Evolutionary conservation across 2,113 vertebrate genomes (phyloP).

Genomic region (Pelecanoides urinatrix): DNA sequence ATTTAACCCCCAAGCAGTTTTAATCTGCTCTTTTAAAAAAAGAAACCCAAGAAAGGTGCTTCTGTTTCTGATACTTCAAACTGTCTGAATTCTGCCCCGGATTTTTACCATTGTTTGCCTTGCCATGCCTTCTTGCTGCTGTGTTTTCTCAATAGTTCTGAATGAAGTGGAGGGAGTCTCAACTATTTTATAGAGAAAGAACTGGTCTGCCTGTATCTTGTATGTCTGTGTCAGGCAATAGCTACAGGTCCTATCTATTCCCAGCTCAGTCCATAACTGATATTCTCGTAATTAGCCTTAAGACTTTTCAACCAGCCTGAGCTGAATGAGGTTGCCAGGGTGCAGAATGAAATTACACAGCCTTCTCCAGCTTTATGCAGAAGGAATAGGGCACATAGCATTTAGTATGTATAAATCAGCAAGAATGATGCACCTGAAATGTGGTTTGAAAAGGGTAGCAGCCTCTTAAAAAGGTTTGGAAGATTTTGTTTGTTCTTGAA

Average conservation of each 20-base stretch:
- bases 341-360: slow-evolving; percentile 30
- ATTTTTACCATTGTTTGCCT: background rate
- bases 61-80: background rate
- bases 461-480: slow-evolving; percentile 66
- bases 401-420: slow-evolving; percentile 71
- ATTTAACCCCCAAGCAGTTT: background rate
- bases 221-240: background rate
- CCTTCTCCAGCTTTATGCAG: slow-evolving; percentile 15
- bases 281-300: background rate
- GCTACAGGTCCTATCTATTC: background rate
- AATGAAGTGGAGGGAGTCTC: background rate
- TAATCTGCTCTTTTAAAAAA: background rate
- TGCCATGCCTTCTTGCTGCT: background rate
- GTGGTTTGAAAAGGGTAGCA: slow-evolving; percentile 68
- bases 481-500: slow-evolving; percentile 15
- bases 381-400: slow-evolving; percentile 39
- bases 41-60: background rate
- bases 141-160: background rate
- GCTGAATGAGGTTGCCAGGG: slow-evolving; percentile 6
- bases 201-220: background rate
- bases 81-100: background rate
- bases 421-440: slow-evolving; percentile 64
- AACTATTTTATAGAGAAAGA: background rate
- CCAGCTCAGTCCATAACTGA: background rate
- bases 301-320: background rate